Evolutionary conservation across 1,140 invertebrate species (phyloP), one percentile per base, ranked within the genome.

Genomic region (Diuraphis noxia): DNA sequence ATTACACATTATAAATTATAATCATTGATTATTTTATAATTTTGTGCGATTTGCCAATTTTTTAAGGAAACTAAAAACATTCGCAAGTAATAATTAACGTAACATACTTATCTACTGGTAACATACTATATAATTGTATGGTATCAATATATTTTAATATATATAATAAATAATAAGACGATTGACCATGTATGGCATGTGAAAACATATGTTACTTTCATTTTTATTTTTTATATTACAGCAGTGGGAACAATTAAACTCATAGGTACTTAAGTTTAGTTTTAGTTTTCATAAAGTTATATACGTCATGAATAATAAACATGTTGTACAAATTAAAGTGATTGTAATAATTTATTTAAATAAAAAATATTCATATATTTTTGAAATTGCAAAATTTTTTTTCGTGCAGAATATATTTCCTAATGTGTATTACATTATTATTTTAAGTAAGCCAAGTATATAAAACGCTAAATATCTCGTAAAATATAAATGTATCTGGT

Each of bases 181-280:
- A 82, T 82, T 82, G 81, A 82, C 81, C 41, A 17, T 82, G n/a
- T 82, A 82, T 82, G 40, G 81, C 38, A 40, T 41, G 23, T 82
- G 13, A 41, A 82, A 82, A 82, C 81, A 41, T 82, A 40, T 82
- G 81, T 41, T 82, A 82, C 81, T 82, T 82, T 82, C 81, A 82
- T 82, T 82, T 82, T 43, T 63, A 56, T n/a, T 82, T 82, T 82
- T 40, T 41, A 82, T 38, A 40, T 41, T 82, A 82, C 30, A 41
- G 25, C 23, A 82, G 81, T 40, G 13, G 4, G 4, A 41, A 82
- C 36, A 82, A 40, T 41, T 40, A 38, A 82, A 82, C 40, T 30
- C 25, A 41, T n/a, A n/a, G n/a, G n/a, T n/a, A 41, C 23, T 41
- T n/a, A 72, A 23, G 30, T 72, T n/a, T 4, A 34, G 17, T n/a